A percentile compares a stretch with the other conserved stretches of the same genome.
phyloP scores from a whole-genome alignment of 2,113 vertebrate species.

The Patagioenas fasciata region DNA sequence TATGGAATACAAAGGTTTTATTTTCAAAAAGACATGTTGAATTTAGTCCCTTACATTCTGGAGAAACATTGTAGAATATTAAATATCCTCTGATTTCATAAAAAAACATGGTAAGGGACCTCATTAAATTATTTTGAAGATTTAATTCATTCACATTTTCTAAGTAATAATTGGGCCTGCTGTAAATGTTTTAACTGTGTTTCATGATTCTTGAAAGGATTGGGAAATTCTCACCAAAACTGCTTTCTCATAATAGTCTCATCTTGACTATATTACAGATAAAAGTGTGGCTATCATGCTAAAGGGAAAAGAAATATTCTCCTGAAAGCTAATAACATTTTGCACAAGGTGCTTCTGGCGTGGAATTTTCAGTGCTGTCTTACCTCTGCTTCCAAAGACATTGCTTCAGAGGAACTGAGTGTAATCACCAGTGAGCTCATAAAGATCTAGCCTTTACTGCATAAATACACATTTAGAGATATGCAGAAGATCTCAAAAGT shows the following conservation, averaged over 20 bases:
- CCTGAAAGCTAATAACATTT: background rate
- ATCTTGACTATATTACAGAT: background rate
- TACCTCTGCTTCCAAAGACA: background rate
- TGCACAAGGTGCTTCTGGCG: background rate
- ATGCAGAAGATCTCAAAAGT: background rate
- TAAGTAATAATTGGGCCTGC: background rate
- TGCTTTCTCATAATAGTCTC: background rate
- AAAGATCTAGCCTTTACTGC: background rate
- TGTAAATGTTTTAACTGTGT: background rate
- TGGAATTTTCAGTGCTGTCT: background rate
- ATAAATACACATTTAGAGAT: background rate
- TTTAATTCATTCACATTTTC: background rate
- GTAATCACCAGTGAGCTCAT: background rate
- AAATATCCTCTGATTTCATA: background rate
- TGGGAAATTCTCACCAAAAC: background rate
- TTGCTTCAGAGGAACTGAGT: background rate
- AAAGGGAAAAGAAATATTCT: background rate
- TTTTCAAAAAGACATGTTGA: background rate
- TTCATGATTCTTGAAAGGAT: background rate
- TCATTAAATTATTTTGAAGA: background rate
- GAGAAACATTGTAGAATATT: background rate
- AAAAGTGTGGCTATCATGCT: background rate
- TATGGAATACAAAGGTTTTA: background rate
- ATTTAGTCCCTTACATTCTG: background rate
- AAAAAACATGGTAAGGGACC: background rate